These are phyloP conservation scores for Cetonia aurata DNA, from an alignment of 2,888 invertebrate genomes.

Conservation along the genomic window DNA sequence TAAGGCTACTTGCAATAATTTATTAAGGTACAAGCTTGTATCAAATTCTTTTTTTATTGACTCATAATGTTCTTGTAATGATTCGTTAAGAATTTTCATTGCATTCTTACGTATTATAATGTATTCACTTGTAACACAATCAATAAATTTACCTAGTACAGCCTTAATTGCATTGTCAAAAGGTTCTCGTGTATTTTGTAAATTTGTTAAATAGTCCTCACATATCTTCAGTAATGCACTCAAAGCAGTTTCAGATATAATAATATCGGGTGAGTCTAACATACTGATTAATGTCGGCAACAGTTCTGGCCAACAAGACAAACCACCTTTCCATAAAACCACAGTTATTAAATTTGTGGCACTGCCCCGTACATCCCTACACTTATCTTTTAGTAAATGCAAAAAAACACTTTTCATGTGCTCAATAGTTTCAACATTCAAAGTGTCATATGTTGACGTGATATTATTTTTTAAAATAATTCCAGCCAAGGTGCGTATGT, in stretches of 20 bases:
- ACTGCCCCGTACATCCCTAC: constrained; percentile 94
- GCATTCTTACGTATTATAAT: constrained; percentile 42
- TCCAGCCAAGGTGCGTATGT: constrained; percentile 95
- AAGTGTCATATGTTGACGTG: constrained; percentile 87
- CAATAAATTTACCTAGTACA: constrained; percentile 49
- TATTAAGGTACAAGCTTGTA: constrained; percentile 72
- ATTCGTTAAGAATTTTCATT: constrained; percentile 61
- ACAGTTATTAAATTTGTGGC: constrained; percentile 98
- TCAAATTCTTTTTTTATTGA: constrained; percentile 62
- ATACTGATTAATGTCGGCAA: constrained; percentile 91
- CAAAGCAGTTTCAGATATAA: constrained; percentile 96
- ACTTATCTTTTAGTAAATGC: constrained; percentile 92
- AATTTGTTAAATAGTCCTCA: constrained; percentile 76
- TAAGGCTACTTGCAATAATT: constrained; percentile 91
- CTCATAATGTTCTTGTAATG: constrained; percentile 61
- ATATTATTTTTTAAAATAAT: constrained; percentile 98
- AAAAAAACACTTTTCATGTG: constrained; percentile 96
- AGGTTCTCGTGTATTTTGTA: constrained; percentile 37
- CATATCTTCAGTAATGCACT: constrained; percentile 98
- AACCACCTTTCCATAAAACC: constrained; percentile 91
- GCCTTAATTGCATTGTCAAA: constrained; percentile 51
- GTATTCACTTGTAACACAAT: constrained; percentile 45
- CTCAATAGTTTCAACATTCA: constrained; percentile 88
- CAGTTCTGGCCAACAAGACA: constrained; percentile 93
- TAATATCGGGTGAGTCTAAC: constrained; percentile 91